These are phyloP conservation scores for Vollenhovia emeryi DNA, from an alignment of 1,140 invertebrate species.

Conservation along the genomic window DNA sequence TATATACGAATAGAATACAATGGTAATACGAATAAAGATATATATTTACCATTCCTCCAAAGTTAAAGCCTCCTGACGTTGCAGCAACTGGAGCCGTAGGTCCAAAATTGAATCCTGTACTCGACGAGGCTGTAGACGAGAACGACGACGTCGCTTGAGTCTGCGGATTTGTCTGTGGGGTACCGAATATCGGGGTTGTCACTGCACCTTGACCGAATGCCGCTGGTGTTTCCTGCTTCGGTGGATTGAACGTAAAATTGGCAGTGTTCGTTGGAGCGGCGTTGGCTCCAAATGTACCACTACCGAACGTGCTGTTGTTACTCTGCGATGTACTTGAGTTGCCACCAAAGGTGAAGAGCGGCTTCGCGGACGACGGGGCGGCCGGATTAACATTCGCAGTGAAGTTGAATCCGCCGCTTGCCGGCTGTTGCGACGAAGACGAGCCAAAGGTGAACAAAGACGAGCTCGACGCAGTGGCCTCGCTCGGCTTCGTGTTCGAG, in stretches of 20 bases:
- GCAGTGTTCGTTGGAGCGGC: slow-evolving; percentile 48
- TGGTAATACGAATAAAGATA: no score
- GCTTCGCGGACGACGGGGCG: slow-evolving; percentile 39
- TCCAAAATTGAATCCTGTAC: slow-evolving; percentile 77
- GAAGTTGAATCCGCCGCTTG: slow-evolving; percentile 72
- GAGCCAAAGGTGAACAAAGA: slow-evolving; percentile 74
- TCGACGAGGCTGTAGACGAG: slow-evolving; percentile 65
- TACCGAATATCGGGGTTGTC: slow-evolving; percentile 76
- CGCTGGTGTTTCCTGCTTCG: slow-evolving; percentile 69
- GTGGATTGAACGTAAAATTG: slow-evolving; percentile 78
- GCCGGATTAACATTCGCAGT: slow-evolving; percentile 55
- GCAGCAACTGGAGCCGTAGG: slow-evolving; percentile 60
- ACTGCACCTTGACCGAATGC: slow-evolving; percentile 74
- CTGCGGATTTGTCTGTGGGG: slow-evolving; percentile 65
- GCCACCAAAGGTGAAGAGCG: slow-evolving; percentile 69
- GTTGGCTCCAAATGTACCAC: slow-evolving; percentile 52
- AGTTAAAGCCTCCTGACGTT: slow-evolving; percentile 76
- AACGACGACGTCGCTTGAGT: slow-evolving; percentile 67
- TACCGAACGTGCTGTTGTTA: slow-evolving; percentile 67
- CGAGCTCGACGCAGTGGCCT: slow-evolving; percentile 53
- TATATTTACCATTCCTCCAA: slow-evolving; percentile 73
- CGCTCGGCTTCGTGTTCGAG: slow-evolving; percentile 60
- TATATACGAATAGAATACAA: no score
- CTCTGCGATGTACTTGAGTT: slow-evolving; percentile 36
- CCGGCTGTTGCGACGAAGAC: slow-evolving; percentile 50